These are phyloP conservation scores for Alces alces DNA, from an alignment of 2,113 vertebrate species.

Conservation along the genomic window DNA sequence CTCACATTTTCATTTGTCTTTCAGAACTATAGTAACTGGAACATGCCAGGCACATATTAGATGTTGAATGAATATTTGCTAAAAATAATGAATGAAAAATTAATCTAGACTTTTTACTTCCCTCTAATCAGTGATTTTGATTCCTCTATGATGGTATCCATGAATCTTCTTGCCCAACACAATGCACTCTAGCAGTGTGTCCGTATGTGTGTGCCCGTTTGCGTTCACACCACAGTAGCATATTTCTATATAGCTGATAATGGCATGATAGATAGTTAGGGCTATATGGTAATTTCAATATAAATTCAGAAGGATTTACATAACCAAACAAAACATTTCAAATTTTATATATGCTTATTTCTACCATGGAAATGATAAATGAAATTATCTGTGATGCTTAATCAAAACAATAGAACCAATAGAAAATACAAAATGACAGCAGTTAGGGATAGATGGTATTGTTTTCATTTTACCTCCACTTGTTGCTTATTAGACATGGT, in stretches of 20 bases:
- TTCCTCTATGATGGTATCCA: neutral
- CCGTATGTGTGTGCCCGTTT: neutral
- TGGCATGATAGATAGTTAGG: neutral
- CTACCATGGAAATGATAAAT: neutral
- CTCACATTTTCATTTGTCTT: neutral
- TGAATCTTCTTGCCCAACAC: neutral
- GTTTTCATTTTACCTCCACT: neutral
- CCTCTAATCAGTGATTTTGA: neutral
- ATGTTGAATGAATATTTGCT: neutral
- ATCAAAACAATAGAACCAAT: neutral
- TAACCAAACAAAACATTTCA: neutral
- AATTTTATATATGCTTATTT: conserved; percentile 2
- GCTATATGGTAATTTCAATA: neutral
- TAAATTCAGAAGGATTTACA: neutral
- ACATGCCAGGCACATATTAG: neutral
- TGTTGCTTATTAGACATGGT: neutral
- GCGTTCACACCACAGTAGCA: neutral
- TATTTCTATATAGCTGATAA: neutral
- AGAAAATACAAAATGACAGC: neutral
- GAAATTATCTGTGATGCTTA: neutral
- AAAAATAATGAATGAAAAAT: neutral
- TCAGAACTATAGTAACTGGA: neutral
- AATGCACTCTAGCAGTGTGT: neutral
- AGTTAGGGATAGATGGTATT: neutral
- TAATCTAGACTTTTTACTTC: neutral